Percentiles rank a stretch among this genome's conserved stretches.
Evolutionary conservation across 2,888 invertebrate species (phyloP).

Genomic region (Diadegma fenestrale): DNA sequence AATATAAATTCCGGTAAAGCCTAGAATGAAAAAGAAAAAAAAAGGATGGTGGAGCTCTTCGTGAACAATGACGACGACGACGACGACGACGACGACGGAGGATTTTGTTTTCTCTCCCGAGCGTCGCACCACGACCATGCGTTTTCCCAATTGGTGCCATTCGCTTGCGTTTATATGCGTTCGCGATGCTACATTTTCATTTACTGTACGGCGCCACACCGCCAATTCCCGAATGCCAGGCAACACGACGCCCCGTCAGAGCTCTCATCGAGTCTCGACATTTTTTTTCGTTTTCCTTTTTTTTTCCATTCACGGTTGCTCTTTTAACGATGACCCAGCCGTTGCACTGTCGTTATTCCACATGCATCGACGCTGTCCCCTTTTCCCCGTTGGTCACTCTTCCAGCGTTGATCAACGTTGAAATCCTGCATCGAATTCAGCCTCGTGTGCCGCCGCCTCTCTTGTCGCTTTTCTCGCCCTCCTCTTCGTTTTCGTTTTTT

Average conservation of each 20-base stretch:
- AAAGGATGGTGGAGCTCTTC: conserved; percentile 8
- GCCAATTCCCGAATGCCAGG: conserved; percentile 45
- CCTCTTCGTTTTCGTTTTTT: conserved; percentile 22
- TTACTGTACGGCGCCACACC: conserved; percentile 60
- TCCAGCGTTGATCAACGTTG: conserved; percentile 48
- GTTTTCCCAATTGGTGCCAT: conserved; percentile 48
- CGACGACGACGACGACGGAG: conserved; percentile 44
- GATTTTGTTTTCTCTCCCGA: conserved; percentile 46
- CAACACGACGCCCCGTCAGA: conserved; percentile 60
- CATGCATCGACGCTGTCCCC: conserved; percentile 8
- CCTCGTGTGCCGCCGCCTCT: conserved; percentile 30
- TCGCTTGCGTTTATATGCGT: conserved; percentile 54
- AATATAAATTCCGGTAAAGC: not conserved
- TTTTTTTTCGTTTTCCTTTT: conserved; percentile 32
- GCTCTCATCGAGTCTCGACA: conserved; percentile 50
- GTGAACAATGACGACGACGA: conserved; percentile 43
- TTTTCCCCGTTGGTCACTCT: conserved; percentile 27
- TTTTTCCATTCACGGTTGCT: conserved; percentile 28
- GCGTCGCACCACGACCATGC: conserved; percentile 50
- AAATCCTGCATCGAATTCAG: conserved; percentile 43
- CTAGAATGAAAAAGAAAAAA: not conserved
- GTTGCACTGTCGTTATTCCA: conserved; percentile 45
- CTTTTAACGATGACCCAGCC: conserved; percentile 45
- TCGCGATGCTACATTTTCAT: conserved; percentile 74
- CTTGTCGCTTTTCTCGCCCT: conserved; percentile 22